Evolutionary conservation across 2,888 invertebrate genomes (phyloP).

Genomic region (Keiferia lycopersicella): DNA sequence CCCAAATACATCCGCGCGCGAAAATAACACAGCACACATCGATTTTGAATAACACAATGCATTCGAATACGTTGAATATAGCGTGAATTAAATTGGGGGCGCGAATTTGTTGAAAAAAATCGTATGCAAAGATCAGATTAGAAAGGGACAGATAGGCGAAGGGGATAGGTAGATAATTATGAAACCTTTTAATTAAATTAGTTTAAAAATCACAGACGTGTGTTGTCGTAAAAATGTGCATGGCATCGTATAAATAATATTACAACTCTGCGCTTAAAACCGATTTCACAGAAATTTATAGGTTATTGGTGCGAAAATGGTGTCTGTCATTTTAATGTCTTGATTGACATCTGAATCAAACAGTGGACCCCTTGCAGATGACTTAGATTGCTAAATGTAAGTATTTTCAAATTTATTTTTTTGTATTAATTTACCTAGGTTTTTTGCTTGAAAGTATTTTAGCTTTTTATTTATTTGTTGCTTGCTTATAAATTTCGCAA

Average conservation of each 20-base stretch:
- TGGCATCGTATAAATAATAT: background rate
- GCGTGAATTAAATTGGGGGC: background rate
- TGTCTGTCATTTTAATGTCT: background rate
- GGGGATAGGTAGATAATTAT: background rate
- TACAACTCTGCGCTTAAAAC: background rate
- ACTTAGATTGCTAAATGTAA: background rate
- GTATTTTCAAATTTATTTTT: background rate
- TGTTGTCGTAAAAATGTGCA: background rate
- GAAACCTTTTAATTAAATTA: constrained; percentile 3
- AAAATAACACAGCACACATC: background rate
- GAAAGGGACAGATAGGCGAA: background rate
- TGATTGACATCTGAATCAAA: background rate
- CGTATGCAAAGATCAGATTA: background rate
- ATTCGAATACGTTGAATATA: background rate
- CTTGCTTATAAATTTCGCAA: no score
- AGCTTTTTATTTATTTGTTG: no score
- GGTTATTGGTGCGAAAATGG: background rate
- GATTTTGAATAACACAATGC: background rate
- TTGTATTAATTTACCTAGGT: background rate
- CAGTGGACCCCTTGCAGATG: background rate
- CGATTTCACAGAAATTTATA: background rate
- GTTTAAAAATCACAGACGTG: background rate
- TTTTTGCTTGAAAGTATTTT: no score
- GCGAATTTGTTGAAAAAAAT: background rate
- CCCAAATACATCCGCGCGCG: background rate